Percentiles rank a stretch among this genome's conserved stretches.
Evolutionary conservation across 2,888 invertebrate genomes (phyloP).

Genomic region (Philereme vetulata): DNA sequence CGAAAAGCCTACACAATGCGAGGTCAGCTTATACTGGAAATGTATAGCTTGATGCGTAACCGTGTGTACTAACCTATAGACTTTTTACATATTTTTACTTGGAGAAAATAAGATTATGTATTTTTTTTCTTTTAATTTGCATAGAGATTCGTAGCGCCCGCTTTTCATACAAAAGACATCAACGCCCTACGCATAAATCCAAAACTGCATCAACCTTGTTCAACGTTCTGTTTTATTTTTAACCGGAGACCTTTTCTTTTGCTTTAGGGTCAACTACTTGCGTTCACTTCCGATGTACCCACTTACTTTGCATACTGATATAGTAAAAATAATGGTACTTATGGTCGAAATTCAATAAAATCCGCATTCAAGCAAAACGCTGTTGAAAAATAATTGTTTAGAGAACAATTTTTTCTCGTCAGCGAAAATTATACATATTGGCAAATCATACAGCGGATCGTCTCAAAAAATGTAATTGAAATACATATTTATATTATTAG

Average conservation of each 20-base stretch:
- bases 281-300: slow-evolving; percentile 24
- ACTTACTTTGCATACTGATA: background rate
- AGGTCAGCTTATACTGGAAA: no score
- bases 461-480: background rate
- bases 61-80: no score
- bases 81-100: no score
- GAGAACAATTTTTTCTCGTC: background rate
- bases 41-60: no score
- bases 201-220: slow-evolving; percentile 15
- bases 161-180: slow-evolving; percentile 18
- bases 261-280: slow-evolving; percentile 19
- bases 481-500: background rate
- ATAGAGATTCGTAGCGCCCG: background rate
- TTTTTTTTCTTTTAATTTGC: no score
- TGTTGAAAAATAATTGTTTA: background rate
- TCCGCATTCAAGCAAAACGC: background rate
- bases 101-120: no score
- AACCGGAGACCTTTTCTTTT: slow-evolving; percentile 6
- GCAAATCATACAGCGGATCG: slow-evolving; percentile 5
- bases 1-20: no score
- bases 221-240: background rate
- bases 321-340: background rate
- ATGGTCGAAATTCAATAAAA: no score
- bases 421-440: slow-evolving; percentile 5
- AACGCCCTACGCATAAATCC: slow-evolving; percentile 9